These are phyloP conservation scores for Pheosia tremula DNA, from an alignment of 2,888 invertebrate genomes.

Conservation along the genomic window DNA sequence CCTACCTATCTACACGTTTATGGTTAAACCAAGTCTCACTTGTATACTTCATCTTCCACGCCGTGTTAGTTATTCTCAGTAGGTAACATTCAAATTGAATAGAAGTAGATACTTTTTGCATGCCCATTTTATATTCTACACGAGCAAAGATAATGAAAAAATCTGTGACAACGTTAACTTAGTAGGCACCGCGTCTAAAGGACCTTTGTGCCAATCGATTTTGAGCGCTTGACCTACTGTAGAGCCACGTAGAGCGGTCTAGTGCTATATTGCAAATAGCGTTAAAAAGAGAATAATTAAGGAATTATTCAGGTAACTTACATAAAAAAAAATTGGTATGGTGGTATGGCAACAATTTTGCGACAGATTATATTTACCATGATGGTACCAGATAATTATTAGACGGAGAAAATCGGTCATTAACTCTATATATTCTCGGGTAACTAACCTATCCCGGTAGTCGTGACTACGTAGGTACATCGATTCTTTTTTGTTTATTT, in stretches of 20 bases:
- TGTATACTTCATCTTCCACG: not conserved
- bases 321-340: too few species aligned
- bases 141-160: not conserved
- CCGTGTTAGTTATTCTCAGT: not conserved
- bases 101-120: not conserved
- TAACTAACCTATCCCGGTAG: constrained; percentile 1
- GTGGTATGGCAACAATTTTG: too few species aligned
- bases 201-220: constrained; percentile 1
- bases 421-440: not conserved
- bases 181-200: not conserved
- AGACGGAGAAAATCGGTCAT: not conserved
- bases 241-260: not conserved
- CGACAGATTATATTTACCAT: too few species aligned
- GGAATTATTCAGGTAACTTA: too few species aligned
- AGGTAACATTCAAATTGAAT: constrained; percentile 14
- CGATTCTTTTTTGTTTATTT: not conserved
- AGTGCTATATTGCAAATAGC: too few species aligned
- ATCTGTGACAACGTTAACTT: not conserved
- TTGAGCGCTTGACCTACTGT: constrained; percentile 1
- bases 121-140: not conserved
- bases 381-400: too few species aligned
- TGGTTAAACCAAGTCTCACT: too few species aligned
- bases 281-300: too few species aligned
- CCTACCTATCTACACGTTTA: too few species aligned
- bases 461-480: not conserved